These are phyloP conservation scores for Sphaerophoria rueppellii DNA, from an alignment of 2,888 invertebrate genomes.

Conservation along the genomic window DNA sequence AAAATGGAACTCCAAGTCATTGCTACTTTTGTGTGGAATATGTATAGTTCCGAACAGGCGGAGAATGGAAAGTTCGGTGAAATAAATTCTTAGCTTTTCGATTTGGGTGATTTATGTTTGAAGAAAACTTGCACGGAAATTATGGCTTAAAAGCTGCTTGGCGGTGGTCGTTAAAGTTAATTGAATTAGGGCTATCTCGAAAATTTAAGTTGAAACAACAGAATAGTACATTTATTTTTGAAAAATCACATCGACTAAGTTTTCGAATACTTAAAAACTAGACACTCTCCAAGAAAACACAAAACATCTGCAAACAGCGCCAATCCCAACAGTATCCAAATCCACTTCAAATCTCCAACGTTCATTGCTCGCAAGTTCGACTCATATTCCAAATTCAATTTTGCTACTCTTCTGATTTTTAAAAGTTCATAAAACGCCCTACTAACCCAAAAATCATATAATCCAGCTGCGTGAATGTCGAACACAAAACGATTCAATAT, in stretches of 20 bases:
- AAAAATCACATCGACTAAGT: no score
- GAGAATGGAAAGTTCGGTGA: not conserved
- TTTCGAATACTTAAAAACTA: not conserved
- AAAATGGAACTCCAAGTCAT: conserved; percentile 46
- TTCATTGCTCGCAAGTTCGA: not conserved
- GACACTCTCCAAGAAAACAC: not conserved
- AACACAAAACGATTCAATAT: not conserved
- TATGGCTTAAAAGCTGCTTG: not conserved
- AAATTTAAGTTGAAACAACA: no score
- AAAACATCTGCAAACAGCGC: not conserved
- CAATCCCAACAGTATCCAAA: not conserved
- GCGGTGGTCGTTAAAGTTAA: conserved; percentile 42
- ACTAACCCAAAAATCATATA: not conserved
- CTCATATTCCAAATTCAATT: not conserved
- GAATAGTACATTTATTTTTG: no score
- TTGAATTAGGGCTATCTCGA: conserved; percentile 30
- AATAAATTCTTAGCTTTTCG: conserved; percentile 64
- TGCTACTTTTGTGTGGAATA: conserved; percentile 2
- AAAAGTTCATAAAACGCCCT: not conserved
- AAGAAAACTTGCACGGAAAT: not conserved
- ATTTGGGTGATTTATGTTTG: conserved; percentile 53
- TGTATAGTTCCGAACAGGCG: conserved; percentile 17
- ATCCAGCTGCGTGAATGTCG: not conserved
- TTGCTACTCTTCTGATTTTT: not conserved
- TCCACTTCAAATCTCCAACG: not conserved